phyloP scores from a whole-genome alignment of 1,140 invertebrate genomes.

The Oedothorax gibbosus region DNA sequence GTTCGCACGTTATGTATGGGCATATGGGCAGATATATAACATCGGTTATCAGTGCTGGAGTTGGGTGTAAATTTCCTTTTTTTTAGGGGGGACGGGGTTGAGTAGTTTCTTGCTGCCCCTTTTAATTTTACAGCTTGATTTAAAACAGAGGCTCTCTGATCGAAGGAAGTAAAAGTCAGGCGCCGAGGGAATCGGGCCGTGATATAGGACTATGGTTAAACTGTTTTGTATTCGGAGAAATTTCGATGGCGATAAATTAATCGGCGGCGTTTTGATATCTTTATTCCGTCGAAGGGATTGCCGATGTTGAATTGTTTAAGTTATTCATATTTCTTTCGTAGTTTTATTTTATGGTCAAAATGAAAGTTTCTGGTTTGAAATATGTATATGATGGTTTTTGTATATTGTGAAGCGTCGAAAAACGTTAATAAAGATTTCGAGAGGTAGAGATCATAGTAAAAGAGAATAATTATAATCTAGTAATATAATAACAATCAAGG shows the following conservation, averaged over 20 bases:
- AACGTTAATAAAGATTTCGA: no score
- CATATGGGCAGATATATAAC: constrained; percentile 43
- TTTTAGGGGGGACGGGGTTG: neutral
- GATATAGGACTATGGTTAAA: constrained; percentile 25
- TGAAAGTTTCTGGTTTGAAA: no score
- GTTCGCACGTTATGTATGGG: constrained; percentile 32
- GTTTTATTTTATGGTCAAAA: no score
- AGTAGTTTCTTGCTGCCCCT: constrained; percentile 15
- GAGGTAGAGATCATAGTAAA: no score
- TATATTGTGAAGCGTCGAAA: no score
- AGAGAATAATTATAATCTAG: no score
- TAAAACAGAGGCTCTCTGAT: constrained; percentile 34
- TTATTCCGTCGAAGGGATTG: no score
- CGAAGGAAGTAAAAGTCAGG: constrained; percentile 30
- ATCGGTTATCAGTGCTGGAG: constrained; percentile 39
- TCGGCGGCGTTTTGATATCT: no score
- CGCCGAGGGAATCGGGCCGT: neutral
- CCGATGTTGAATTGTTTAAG: no score
- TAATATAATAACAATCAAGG: no score
- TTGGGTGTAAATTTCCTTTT: constrained; percentile 42
- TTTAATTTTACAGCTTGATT: constrained; percentile 59
- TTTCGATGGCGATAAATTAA: constrained; percentile 11
- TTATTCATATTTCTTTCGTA: no score
- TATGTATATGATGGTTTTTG: no score
- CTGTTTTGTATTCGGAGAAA: constrained; percentile 21